Evolutionary conservation across 1,140 invertebrate species (phyloP).

Genomic region (Bombus polaris): DNA sequence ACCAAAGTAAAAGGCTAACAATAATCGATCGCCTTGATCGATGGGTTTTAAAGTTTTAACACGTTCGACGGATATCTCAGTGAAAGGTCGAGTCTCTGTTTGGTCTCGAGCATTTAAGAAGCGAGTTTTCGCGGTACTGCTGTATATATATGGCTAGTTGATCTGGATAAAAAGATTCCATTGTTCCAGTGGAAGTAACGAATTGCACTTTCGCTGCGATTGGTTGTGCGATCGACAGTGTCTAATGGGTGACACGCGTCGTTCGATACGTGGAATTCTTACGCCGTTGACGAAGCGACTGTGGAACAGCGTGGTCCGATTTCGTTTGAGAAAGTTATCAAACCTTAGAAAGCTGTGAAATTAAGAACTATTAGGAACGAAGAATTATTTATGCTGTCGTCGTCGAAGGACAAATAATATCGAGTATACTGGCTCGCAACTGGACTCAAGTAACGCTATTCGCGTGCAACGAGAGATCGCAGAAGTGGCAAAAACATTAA

Average conservation of each 20-base stretch:
- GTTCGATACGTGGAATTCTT: not conserved
- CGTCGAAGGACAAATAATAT: too few species aligned
- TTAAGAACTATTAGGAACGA: too few species aligned
- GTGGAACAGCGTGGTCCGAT: not conserved
- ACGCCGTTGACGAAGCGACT: not conserved
- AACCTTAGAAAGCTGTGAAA: not conserved
- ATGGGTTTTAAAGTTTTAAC: not conserved
- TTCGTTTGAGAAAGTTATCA: not conserved
- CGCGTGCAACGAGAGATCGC: not conserved
- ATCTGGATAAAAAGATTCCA: not conserved
- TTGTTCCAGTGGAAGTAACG: not conserved
- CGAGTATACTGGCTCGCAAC: too few species aligned
- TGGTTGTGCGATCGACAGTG: not conserved
- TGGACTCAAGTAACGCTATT: not conserved
- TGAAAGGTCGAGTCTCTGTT: slow-evolving; percentile 5
- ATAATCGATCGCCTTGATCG: slow-evolving; percentile 14
- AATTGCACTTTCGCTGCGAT: slow-evolving; percentile 9
- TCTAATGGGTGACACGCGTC: slow-evolving; percentile 4
- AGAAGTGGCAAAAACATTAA: not conserved
- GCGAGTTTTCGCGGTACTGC: not conserved
- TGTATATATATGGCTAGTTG: not conserved
- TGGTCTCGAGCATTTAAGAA: not conserved
- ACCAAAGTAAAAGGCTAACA: not conserved
- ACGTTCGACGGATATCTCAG: not conserved
- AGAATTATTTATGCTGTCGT: too few species aligned